phyloP scores from a whole-genome alignment of 2,888 invertebrate species.

The Hyppa rectilinea region DNA sequence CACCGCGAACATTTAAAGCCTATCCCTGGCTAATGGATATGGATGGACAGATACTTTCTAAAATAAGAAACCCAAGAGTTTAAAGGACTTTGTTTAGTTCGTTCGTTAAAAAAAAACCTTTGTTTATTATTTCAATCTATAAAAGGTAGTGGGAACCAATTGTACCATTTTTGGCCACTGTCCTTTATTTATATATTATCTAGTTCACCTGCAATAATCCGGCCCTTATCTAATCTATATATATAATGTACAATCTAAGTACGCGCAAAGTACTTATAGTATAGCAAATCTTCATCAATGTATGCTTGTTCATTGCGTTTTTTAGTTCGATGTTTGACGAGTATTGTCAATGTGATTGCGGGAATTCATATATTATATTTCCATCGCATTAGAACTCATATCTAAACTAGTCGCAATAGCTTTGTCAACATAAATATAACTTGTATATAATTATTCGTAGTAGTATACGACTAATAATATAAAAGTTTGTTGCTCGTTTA shows the following conservation, averaged over 20 bases:
- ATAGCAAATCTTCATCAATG: neutral
- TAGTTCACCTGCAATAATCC: neutral
- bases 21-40: neutral
- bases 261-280: neutral
- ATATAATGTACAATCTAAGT: too few species aligned
- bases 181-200: neutral
- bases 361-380: too few species aligned
- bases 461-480: too few species aligned
- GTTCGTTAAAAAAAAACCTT: neutral
- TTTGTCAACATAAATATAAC: neutral
- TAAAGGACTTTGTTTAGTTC: neutral
- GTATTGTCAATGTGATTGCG: too few species aligned
- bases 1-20: neutral
- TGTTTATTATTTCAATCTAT: neutral
- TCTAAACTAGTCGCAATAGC: neutral
- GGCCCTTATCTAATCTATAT: neutral
- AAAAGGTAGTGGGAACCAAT: too few species aligned
- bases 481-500: too few species aligned
- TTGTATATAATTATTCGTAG: neutral
- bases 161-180: neutral
- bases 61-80: neutral
- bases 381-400: neutral
- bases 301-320: too few species aligned
- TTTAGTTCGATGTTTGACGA: too few species aligned
- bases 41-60: neutral